Base-by-base conservation (phyloP, 1,140 invertebrate species). In the Atta cephalotes region DNA sequence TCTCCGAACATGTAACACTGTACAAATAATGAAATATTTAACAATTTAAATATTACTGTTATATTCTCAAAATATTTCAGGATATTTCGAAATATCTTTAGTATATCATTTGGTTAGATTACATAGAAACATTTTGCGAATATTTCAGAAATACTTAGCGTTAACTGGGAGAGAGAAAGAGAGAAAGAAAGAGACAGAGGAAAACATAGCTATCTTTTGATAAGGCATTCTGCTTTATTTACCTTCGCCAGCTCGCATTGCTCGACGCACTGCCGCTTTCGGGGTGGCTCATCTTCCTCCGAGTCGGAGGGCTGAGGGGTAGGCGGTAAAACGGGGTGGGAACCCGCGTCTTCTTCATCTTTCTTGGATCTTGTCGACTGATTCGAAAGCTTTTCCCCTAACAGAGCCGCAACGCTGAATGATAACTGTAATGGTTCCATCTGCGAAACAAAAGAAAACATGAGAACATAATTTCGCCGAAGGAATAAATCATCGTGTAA, bases 251-350 rank as follows among this genome's bases (percentile, higher is more conserved):
- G 87, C 76, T 95, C 93, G 58, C 93, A 94, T 63, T 93, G 90
- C 45, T 94, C 90, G 72, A 92, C 45, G 56, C 91, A 91, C 85
- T 91, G 80, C 51, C 91, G 90, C 89, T 95, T 94, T 45, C 89
- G 90, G 2, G 93, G 90, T 10, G 93, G 94, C 79, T 96, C 95
- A 81, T 96, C 96, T 66, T 95, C 94, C 88, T 96, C 96, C 0
- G 95, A 95, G 68, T 96, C 96, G 0, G 95, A 96, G 0, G 95
- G 95, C 76, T 96, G 95, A 0, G 95, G 95, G 18, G 95, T 96
- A 6, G 93, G 94, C 4, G 95, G 95, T n/a, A 96, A 87, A 79
- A 86, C 86, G 12, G 89, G 90, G 16, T 81, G 84, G 1, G 81
- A 39, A 58, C 56, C 65, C 25, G 68, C 87, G 53, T 85, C 35